These are phyloP conservation scores for Cataglyphis albicans DNA, from an alignment of 2,888 invertebrate genomes.

Conservation along the genomic window DNA sequence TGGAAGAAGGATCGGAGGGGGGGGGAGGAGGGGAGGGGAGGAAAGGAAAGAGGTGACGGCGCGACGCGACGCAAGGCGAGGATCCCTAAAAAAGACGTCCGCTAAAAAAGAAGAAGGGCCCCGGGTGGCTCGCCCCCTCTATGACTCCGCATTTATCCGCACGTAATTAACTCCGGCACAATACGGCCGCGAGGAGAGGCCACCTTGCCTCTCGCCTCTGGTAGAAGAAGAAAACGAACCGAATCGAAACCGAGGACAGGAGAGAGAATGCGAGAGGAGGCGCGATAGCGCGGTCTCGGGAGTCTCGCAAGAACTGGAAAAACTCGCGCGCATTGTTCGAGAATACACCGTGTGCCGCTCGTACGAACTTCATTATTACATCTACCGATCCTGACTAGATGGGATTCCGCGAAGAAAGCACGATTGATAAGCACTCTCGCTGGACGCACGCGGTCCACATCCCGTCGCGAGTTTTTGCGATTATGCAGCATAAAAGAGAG, in stretches of 20 bases:
- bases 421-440: slow-evolving; percentile 50
- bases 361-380: slow-evolving; percentile 51
- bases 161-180: slow-evolving; percentile 85
- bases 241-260: slow-evolving; percentile 54
- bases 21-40: no score
- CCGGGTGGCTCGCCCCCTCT: slow-evolving; percentile 69
- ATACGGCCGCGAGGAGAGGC: slow-evolving; percentile 78
- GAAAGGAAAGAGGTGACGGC: background rate
- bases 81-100: slow-evolving; percentile 55
- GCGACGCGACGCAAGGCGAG: slow-evolving; percentile 38
- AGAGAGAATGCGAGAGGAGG: slow-evolving; percentile 49
- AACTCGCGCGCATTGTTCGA: slow-evolving; percentile 71
- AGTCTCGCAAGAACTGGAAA: slow-evolving; percentile 66
- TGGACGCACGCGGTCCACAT: slow-evolving; percentile 1
- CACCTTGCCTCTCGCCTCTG: slow-evolving; percentile 65
- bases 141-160: slow-evolving; percentile 85
- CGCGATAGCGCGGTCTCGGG: slow-evolving; percentile 34
- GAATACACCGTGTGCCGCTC: slow-evolving; percentile 50
- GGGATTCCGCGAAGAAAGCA: slow-evolving; percentile 27
- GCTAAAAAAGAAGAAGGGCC: slow-evolving; percentile 57
- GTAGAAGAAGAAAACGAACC: slow-evolving; percentile 66
- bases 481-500: slow-evolving; percentile 13
- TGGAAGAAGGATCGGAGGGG: slow-evolving; percentile 8
- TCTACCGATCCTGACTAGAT: slow-evolving; percentile 6
- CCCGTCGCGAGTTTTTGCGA: slow-evolving; percentile 40